These are phyloP conservation scores for Sycobia sp. DNA, from an alignment of 1,140 invertebrate genomes.

Conservation along the genomic window DNA sequence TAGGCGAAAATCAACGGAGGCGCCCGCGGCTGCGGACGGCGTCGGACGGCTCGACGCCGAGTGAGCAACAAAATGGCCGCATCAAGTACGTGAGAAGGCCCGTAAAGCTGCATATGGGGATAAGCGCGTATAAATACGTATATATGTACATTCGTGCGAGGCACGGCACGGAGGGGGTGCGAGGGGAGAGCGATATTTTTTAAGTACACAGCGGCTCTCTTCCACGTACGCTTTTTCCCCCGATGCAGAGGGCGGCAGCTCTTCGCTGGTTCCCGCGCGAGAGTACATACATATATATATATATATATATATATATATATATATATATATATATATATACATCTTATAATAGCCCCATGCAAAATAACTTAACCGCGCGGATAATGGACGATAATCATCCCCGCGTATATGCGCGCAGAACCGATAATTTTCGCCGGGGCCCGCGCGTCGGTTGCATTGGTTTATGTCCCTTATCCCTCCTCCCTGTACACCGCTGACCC, in stretches of 20 bases:
- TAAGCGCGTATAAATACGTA: not conserved
- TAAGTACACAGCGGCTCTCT: no score
- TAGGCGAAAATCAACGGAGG: constrained; percentile 2
- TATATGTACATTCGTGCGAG: no score
- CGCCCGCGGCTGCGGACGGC: not conserved
- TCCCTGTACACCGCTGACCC: not conserved
- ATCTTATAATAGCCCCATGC: no score
- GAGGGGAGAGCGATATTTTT: no score
- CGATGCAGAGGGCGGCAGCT: no score
- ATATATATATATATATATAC: no score
- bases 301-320: no score
- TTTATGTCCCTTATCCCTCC: constrained; percentile 5
- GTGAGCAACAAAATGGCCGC: not conserved
- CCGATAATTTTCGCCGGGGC: constrained; percentile 28
- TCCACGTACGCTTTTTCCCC: no score
- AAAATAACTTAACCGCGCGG: constrained; percentile 26
- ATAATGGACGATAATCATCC: constrained; percentile 26
- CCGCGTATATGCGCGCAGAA: not conserved
- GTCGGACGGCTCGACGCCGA: no score
- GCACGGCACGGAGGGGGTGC: not conserved
- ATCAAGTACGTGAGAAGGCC: constrained; percentile 25
- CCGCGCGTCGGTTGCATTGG: constrained; percentile 2
- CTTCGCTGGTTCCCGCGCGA: no score
- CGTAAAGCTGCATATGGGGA: constrained; percentile 1
- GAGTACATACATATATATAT: no score